phyloP scores from a whole-genome alignment of 2,888 invertebrate genomes.

The Catocala nupta region DNA sequence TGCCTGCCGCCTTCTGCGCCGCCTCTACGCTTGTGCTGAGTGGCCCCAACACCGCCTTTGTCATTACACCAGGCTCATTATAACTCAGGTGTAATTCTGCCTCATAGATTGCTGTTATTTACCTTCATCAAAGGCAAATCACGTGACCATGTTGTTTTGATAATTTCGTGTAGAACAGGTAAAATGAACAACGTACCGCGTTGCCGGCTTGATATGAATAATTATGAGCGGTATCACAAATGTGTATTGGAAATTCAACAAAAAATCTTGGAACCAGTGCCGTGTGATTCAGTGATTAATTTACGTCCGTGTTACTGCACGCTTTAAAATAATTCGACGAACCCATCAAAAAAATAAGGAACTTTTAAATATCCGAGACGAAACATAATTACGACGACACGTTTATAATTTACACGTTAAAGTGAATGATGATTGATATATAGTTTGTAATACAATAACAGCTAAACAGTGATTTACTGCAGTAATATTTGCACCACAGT shows the following conservation, averaged over 20 bases:
- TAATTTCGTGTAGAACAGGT: slow-evolving; percentile 16
- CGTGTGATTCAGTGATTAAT: slow-evolving; percentile 52
- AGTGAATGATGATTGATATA: slow-evolving; percentile 64
- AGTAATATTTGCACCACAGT: slow-evolving; percentile 69
- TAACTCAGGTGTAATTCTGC: slow-evolving; percentile 25
- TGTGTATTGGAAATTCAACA: slow-evolving; percentile 46
- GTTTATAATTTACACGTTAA: slow-evolving; percentile 57
- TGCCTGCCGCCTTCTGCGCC: slow-evolving; percentile 36
- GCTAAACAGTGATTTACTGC: slow-evolving; percentile 76
- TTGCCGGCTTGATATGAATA: slow-evolving; percentile 33
- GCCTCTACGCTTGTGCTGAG: slow-evolving; percentile 31
- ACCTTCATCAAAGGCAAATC: slow-evolving; percentile 17
- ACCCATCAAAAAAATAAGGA: slow-evolving; percentile 42
- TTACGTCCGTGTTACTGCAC: slow-evolving; percentile 49
- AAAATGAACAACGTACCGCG: slow-evolving; percentile 25
- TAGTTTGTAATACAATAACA: slow-evolving; percentile 59
- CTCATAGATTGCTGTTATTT: slow-evolving; percentile 28
- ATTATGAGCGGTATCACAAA: slow-evolving; percentile 45
- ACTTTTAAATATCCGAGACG: slow-evolving; percentile 43
- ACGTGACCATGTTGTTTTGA: slow-evolving; percentile 15
- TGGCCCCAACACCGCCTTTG: slow-evolving; percentile 37
- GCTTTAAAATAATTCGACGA: slow-evolving; percentile 48
- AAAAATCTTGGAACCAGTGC: slow-evolving; percentile 45
- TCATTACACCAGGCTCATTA: slow-evolving; percentile 44
- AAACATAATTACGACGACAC: slow-evolving; percentile 51